phyloP scores from a whole-genome alignment of 64 coral and sea anemone genomes.

The Pocillopora verrucosa region DNA sequence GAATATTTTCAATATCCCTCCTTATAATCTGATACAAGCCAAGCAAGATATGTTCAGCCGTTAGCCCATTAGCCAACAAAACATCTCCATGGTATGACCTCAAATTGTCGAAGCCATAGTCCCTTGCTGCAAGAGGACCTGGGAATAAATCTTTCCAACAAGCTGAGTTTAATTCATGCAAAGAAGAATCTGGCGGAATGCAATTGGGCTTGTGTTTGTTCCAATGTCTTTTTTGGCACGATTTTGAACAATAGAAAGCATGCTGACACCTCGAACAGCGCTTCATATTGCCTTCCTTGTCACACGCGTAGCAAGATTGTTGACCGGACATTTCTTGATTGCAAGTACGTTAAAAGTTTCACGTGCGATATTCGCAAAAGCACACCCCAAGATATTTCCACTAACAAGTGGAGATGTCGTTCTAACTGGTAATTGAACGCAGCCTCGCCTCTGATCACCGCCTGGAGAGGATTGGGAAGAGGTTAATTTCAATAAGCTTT shows the following conservation, averaged over 20 bases:
- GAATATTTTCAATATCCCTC: neutral
- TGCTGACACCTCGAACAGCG: slow-evolving; percentile 22
- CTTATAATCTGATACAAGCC: slow-evolving; percentile 23
- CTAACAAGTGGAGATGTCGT: too few relatives aligned
- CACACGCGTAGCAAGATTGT: neutral
- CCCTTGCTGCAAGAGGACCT: neutral
- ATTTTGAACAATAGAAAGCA: slow-evolving; percentile 43
- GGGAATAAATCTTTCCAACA: neutral
- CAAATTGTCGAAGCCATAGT: slow-evolving; percentile 51
- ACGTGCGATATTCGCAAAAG: too few relatives aligned
- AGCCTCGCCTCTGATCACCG: too few relatives aligned
- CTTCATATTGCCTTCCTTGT: neutral
- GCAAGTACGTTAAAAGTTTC: too few relatives aligned
- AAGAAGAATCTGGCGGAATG: neutral
- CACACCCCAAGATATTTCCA: too few relatives aligned
- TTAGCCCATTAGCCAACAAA: neutral
- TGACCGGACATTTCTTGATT: too few relatives aligned
- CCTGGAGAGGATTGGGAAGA: too few relatives aligned
- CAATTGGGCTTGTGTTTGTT: slow-evolving; percentile 49
- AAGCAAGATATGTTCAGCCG: slow-evolving; percentile 1
- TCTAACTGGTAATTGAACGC: too few relatives aligned
- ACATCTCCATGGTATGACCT: slow-evolving; percentile 9
- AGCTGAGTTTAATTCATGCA: slow-evolving; percentile 22
- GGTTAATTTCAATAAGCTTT: too few relatives aligned
- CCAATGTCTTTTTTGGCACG: slow-evolving; percentile 50